Conservation (phyloP, 2,113 vertebrate genomes). For the Trogon surrucura region DNA sequence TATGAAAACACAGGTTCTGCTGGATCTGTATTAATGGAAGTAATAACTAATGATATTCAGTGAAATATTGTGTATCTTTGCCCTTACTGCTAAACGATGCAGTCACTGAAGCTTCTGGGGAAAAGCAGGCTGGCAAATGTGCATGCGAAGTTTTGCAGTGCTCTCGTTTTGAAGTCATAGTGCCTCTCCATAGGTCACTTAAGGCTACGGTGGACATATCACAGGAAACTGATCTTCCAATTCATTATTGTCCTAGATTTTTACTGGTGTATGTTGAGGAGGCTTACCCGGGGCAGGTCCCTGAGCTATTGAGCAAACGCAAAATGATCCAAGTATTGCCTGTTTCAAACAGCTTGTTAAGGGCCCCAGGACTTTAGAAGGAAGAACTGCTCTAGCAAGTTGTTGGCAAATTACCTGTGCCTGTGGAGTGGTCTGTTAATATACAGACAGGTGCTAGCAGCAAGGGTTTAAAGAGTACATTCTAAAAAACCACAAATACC, state of each 20-base stretch:
- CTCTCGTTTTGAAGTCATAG: not conserved
- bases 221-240: not conserved
- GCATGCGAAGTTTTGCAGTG: not conserved
- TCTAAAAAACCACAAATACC: not conserved
- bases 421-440: not conserved
- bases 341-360: not conserved
- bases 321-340: not conserved
- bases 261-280: not conserved
- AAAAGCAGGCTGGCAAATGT: not conserved
- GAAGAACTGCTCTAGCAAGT: not conserved
- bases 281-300: not conserved
- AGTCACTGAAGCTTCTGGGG: not conserved
- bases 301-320: not conserved
- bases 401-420: not conserved
- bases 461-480: not conserved
- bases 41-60: not conserved
- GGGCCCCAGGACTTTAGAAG: not conserved
- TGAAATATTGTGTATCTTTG: not conserved
- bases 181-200: not conserved
- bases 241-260: not conserved
- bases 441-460: not conserved
- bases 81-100: too few relatives aligned
- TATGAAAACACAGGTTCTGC: not conserved
- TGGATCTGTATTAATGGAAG: not conserved
- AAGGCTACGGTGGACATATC: not conserved